Base-by-base conservation (phyloP, 2,797 vertebrate species). In the Monodelphis domestica region DNA sequence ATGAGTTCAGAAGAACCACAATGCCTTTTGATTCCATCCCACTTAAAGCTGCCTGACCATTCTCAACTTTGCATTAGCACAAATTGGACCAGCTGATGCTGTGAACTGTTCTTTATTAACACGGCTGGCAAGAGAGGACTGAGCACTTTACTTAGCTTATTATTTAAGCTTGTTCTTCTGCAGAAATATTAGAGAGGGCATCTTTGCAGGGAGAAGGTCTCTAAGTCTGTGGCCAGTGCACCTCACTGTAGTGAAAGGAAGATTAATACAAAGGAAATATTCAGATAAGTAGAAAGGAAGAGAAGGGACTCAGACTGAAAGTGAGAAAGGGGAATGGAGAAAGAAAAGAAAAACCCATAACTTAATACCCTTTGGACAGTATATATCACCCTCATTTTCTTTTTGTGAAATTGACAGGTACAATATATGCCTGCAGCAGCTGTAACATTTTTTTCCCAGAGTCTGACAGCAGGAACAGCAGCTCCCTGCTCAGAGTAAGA, bases 391-490 rank as follows among this genome's bases (percentile, higher is more conserved):
- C 78, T 97, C 93, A 90, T 94, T 96, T 96, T 95, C 5, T 0
- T 96, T 96, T 93, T 94, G 52, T 90, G 89, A 84, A 96, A 96
- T 92, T 94, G 93, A 56, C 95, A 96, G 93, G 54, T 94, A 95
- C 53, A 94, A 92, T 96, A 91, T 89, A 93, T 38, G 91, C 95
- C 95, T 96, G 92, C 52, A 96, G 89, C 96, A 92, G 56, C 87
- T 56, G 54, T 90, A 50, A 4, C 0, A 57, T 57, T 90, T 90
- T 94, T 63, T 33, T 33, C 28, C 53, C 45, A 89, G 90, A 88
- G 33, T 54, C 59, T 95, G 92, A 94, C 91, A 95, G 94, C 91
- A 95, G 50, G 12, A 84, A 55, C 3, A 89, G 88, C 9, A 17
- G 88, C 91, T 93, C 50, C 84, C 87, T 90, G 92, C 92, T 92